Conservation (phyloP, 2,888 invertebrate species). For the Andrena flavipes region DNA sequence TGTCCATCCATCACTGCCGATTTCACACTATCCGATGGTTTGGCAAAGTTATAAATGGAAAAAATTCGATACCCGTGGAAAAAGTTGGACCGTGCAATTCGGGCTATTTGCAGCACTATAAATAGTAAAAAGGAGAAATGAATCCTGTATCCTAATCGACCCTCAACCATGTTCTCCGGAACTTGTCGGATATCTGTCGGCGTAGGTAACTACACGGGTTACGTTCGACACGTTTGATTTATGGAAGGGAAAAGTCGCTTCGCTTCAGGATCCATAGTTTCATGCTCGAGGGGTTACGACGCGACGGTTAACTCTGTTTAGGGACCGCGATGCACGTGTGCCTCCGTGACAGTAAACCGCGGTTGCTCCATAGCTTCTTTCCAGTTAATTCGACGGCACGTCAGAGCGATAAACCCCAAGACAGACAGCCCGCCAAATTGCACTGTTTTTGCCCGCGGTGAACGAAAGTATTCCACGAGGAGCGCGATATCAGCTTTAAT, state of each 20-base stretch:
- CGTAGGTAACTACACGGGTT: not conserved
- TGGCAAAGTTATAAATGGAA: not conserved
- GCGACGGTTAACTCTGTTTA: slow-evolving; percentile 10
- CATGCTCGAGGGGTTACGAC: slow-evolving; percentile 4
- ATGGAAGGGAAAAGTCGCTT: slow-evolving; percentile 1
- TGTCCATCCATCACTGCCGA: slow-evolving; percentile 13
- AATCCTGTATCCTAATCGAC: not conserved
- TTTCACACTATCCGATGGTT: not conserved
- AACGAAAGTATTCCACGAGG: slow-evolving; percentile 10
- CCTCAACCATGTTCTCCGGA: not conserved
- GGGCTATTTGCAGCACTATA: not conserved
- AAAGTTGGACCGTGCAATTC: not conserved
- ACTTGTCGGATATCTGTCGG: not conserved
- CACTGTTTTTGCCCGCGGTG: not conserved
- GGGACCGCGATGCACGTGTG: not conserved
- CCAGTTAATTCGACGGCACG: slow-evolving; percentile 7
- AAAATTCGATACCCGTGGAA: not conserved
- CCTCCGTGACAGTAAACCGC: slow-evolving; percentile 6
- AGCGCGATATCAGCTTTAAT: slow-evolving; percentile 33
- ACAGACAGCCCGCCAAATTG: slow-evolving; percentile 37
- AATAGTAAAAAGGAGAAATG: not conserved
- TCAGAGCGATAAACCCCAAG: slow-evolving; percentile 33
- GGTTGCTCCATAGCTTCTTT: slow-evolving; percentile 4
- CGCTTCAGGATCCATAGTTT: not conserved
- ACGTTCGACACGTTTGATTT: not conserved